Evolutionary conservation across 2,113 vertebrate species (phyloP).

Genomic region (Lampris megalopsis): DNA sequence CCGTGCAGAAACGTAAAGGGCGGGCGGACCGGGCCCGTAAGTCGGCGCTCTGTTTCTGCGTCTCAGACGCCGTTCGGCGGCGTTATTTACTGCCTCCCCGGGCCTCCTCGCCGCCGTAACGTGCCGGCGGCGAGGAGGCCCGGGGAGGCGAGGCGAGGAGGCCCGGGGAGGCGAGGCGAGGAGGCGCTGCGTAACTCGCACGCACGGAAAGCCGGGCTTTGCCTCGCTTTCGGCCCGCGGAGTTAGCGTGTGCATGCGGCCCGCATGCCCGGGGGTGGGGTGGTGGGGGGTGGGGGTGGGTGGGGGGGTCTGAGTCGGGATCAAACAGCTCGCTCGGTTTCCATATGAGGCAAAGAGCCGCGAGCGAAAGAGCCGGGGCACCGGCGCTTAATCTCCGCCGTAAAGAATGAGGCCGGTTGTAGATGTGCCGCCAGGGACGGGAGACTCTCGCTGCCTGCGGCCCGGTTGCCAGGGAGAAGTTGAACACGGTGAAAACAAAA

Average conservation of each 20-base stretch:
- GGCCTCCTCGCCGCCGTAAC: too few species aligned
- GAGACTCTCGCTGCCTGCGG: slow-evolving; percentile 33
- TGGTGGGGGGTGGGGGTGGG: background rate
- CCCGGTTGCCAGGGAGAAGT: slow-evolving; percentile 65
- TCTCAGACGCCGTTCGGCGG: slow-evolving; percentile 14
- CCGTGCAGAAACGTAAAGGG: slow-evolving; percentile 22
- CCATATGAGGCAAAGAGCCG: slow-evolving; percentile 27
- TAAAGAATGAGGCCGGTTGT: slow-evolving; percentile 31
- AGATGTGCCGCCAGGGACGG: slow-evolving; percentile 12
- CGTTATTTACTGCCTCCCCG: too few species aligned
- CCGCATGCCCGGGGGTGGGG: background rate
- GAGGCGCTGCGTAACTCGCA: too few species aligned
- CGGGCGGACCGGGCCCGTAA: background rate
- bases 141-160: too few species aligned
- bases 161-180: too few species aligned
- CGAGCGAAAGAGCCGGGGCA: background rate
- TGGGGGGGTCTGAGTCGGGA: background rate
- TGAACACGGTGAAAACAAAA: slow-evolving; percentile 60
- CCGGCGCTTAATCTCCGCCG: slow-evolving; percentile 24
- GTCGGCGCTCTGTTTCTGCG: slow-evolving; percentile 11
- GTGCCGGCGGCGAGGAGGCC: too few species aligned
- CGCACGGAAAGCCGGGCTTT: too few species aligned
- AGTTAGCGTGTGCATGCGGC: too few species aligned
- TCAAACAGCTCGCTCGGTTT: slow-evolving; percentile 16
- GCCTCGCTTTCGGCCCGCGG: background rate